Evolutionary conservation across 2,797 vertebrate genomes (phyloP).

Genomic region (Scolopax bukidnonensis): DNA sequence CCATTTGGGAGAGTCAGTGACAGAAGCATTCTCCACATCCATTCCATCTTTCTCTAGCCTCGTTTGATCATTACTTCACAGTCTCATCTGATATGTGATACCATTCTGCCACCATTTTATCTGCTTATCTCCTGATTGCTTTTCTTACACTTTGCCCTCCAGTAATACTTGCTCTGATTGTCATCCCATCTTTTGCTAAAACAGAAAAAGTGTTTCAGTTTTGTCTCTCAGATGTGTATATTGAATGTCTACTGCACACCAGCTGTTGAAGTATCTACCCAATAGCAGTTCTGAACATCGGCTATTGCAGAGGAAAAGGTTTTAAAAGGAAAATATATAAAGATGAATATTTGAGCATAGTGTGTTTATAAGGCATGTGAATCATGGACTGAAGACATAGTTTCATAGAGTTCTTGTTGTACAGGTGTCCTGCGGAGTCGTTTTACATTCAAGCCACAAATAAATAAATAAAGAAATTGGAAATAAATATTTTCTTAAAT

Average conservation of each 20-base stretch:
- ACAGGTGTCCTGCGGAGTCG: neutral
- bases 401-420: neutral
- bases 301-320: neutral
- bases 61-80: conserved; percentile 24
- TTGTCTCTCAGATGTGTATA: neutral
- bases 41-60: neutral
- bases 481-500: neutral
- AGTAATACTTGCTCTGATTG: conserved; percentile 1
- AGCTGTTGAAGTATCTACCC: neutral
- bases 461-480: neutral
- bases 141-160: conserved; percentile 36
- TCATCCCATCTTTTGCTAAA: conserved; percentile 36
- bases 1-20: neutral
- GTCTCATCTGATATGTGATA: neutral
- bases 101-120: conserved; percentile 20
- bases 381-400: neutral
- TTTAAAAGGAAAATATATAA: neutral
- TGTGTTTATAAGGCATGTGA: neutral
- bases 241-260: neutral
- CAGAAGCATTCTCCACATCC: neutral
- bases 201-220: neutral
- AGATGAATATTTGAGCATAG: neutral
- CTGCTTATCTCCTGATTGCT: conserved; percentile 53
- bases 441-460: neutral
- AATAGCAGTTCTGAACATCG: neutral